Evolutionary conservation across 2,113 vertebrate genomes (phyloP).

Genomic region (Sphyrna mokarran): DNA sequence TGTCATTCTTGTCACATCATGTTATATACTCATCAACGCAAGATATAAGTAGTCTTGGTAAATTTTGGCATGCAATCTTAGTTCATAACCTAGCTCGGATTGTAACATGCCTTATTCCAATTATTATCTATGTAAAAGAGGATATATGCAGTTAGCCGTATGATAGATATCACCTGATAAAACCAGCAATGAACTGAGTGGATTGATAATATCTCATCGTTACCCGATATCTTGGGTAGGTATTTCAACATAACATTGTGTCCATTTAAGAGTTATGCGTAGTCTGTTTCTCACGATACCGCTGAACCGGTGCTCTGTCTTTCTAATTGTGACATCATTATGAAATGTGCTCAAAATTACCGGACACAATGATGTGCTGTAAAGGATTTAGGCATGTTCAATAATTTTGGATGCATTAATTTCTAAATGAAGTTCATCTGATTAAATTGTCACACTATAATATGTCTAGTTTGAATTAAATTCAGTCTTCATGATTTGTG

Average conservation of each 20-base stretch:
- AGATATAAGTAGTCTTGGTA: neutral
- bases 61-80: neutral
- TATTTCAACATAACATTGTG: neutral
- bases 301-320: neutral
- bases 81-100: neutral
- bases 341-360: neutral
- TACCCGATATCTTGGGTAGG: neutral
- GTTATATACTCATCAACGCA: neutral
- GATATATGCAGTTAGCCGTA: neutral
- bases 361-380: neutral
- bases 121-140: neutral
- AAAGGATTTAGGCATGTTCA: neutral
- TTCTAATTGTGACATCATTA: conserved; percentile 24
- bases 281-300: neutral
- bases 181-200: conserved; percentile 8
- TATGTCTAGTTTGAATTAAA: neutral
- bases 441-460: neutral
- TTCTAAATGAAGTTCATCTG: neutral
- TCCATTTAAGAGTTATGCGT: neutral
- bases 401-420: neutral
- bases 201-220: neutral
- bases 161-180: neutral
- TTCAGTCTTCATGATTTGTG: neutral
- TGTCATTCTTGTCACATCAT: conserved; percentile 9
- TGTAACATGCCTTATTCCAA: neutral